Evolutionary conservation across 2,888 invertebrate species (phyloP).

Genomic region (Chironomus riparius): DNA sequence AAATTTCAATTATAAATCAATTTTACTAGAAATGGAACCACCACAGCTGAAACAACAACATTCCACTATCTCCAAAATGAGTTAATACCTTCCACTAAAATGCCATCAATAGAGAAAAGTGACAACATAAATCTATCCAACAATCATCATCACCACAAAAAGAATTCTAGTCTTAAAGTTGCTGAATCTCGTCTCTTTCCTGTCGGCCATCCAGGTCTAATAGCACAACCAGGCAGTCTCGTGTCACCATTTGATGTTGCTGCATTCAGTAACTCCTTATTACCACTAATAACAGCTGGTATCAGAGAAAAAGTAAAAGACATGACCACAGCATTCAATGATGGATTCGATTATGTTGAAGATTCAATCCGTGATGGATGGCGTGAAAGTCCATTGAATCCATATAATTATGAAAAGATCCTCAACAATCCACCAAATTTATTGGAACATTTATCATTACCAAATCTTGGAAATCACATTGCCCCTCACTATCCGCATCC

Average conservation of each 20-base stretch:
- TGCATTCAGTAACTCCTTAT: conserved; percentile 4
- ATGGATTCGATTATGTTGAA: conserved; percentile 7
- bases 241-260: conserved; percentile 14
- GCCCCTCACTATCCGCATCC: not conserved
- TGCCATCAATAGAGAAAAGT: not conserved
- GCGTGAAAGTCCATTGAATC: conserved; percentile 23
- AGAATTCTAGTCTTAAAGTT: not conserved
- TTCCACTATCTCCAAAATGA: too few relatives aligned
- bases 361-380: conserved; percentile 13
- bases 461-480: not conserved
- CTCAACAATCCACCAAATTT: not conserved
- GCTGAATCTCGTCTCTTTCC: conserved; percentile 9
- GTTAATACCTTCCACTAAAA: not conserved
- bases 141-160: not conserved
- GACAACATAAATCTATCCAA: not conserved
- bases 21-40: not conserved
- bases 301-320: conserved; percentile 8
- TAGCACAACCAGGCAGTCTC: not conserved
- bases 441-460: not conserved
- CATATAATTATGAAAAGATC: not conserved
- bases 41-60: not conserved
- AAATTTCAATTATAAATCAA: too few relatives aligned
- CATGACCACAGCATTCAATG: not conserved
- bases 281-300: not conserved
- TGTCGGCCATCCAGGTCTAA: not conserved